Percentiles rank a stretch among this genome's conserved stretches.
Conservation (phyloP, 1,140 invertebrate species). For the Bursaphelenchus mucronatus region DNA sequence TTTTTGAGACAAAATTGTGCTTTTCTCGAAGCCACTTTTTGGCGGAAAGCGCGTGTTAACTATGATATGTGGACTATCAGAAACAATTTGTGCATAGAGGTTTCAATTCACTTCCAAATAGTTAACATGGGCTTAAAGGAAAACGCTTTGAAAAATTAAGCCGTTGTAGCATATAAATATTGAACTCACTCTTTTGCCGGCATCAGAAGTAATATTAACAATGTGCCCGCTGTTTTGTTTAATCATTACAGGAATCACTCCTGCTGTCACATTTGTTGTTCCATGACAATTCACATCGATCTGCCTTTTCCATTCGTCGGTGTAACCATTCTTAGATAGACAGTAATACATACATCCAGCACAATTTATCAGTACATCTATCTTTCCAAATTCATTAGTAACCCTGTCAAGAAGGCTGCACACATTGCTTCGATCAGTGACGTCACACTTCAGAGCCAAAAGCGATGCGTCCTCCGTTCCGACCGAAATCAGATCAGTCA, state of each 20-base stretch:
- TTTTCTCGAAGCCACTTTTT: no score
- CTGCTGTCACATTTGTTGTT: constrained; percentile 63
- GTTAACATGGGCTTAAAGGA: no score
- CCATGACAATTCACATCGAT: constrained; percentile 64
- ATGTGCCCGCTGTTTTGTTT: constrained; percentile 62
- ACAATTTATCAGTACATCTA: constrained; percentile 64
- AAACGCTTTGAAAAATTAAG: no score
- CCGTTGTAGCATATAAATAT: no score
- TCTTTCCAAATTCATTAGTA: constrained; percentile 58
- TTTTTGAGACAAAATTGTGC: no score
- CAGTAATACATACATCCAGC: constrained; percentile 64
- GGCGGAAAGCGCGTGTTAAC: no score
- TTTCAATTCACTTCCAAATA: no score
- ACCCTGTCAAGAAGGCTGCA: constrained; percentile 23
- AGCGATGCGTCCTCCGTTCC: constrained; percentile 21
- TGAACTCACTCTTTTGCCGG: constrained; percentile 61
- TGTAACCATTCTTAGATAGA: constrained; percentile 62
- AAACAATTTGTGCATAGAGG: no score
- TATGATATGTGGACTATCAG: no score
- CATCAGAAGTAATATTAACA: constrained; percentile 63
- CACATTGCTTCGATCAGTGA: constrained; percentile 41
- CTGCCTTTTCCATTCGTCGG: constrained; percentile 62
- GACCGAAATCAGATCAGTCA: constrained; percentile 5
- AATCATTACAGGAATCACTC: constrained; percentile 63
- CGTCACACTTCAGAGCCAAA: constrained; percentile 42